Evolutionary conservation across 2,797 vertebrate genomes (phyloP).

Genomic region (Rhabdophis nuchalis): DNA sequence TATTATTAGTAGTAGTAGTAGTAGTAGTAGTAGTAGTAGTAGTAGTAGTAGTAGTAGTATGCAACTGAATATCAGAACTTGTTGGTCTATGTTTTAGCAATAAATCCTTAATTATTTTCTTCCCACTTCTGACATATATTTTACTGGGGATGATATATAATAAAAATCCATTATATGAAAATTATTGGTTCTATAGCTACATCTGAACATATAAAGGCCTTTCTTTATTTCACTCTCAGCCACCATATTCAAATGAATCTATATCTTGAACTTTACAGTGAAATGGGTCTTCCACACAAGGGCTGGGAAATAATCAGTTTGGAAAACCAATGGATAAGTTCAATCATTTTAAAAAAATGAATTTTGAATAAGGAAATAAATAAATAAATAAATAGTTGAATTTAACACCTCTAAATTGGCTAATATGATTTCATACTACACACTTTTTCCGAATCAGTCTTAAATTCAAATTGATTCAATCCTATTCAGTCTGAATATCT

Average conservation of each 20-base stretch:
- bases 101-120: background rate
- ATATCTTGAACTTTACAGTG: background rate
- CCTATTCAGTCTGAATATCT: background rate
- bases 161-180: constrained; percentile 29
- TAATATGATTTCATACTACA: background rate
- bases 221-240: background rate
- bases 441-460: background rate
- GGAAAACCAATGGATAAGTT: background rate
- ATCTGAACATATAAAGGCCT: background rate
- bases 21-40: background rate
- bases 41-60: background rate
- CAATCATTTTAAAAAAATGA: background rate
- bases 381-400: background rate
- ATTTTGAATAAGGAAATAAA: background rate
- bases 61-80: background rate
- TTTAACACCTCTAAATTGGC: background rate
- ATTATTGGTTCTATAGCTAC: constrained; percentile 33
- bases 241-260: background rate
- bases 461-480: background rate
- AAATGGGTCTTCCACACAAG: background rate
- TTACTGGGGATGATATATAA: background rate
- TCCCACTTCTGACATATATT: background rate
- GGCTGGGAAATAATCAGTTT: background rate
- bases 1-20: too few species aligned
- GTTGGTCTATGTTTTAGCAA: background rate